A percentile compares a stretch with the other conserved stretches of the same genome.
Evolutionary conservation across 2,113 vertebrate species (phyloP).

Genomic region (Ardeotis arabs): DNA sequence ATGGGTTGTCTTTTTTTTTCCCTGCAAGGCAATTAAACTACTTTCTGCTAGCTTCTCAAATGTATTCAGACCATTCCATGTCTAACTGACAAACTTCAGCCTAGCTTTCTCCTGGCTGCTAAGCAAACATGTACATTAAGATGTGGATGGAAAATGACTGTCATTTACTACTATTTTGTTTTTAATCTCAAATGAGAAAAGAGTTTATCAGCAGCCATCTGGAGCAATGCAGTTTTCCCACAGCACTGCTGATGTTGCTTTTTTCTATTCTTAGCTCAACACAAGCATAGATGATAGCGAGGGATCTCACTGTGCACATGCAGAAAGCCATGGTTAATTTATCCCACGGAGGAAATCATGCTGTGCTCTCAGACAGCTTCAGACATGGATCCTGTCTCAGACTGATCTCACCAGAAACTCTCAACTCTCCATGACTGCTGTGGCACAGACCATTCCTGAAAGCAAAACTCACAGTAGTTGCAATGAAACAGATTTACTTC

Average conservation of each 20-base stretch:
- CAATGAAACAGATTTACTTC: not conserved
- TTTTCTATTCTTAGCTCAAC: slow-evolving; percentile 68
- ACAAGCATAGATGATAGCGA: slow-evolving; percentile 37
- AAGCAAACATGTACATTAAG: not conserved
- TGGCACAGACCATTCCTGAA: slow-evolving; percentile 12
- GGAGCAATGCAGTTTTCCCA: slow-evolving; percentile 58
- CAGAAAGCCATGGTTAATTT: slow-evolving; percentile 56
- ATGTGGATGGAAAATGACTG: not conserved
- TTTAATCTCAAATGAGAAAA: slow-evolving; percentile 27
- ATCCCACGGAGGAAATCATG: slow-evolving; percentile 57
- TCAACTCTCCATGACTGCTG: slow-evolving; percentile 28
- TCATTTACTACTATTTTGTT: slow-evolving; percentile 4
- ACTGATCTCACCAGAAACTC: slow-evolving; percentile 55
- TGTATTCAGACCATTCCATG: not conserved
- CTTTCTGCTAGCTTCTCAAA: not conserved
- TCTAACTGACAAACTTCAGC: not conserved
- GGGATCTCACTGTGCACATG: slow-evolving; percentile 42
- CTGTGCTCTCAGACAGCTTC: slow-evolving; percentile 63
- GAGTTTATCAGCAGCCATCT: slow-evolving; percentile 54
- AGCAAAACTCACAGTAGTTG: slow-evolving; percentile 19
- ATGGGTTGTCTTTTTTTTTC: not conserved
- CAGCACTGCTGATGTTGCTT: slow-evolving; percentile 62
- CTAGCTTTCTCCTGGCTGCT: not conserved
- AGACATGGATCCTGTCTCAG: slow-evolving; percentile 55
- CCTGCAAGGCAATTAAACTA: not conserved